Percentiles rank a stretch among this genome's conserved stretches.
Conservation (phyloP, 2,888 invertebrate species). For the Galeruca laticollis region DNA sequence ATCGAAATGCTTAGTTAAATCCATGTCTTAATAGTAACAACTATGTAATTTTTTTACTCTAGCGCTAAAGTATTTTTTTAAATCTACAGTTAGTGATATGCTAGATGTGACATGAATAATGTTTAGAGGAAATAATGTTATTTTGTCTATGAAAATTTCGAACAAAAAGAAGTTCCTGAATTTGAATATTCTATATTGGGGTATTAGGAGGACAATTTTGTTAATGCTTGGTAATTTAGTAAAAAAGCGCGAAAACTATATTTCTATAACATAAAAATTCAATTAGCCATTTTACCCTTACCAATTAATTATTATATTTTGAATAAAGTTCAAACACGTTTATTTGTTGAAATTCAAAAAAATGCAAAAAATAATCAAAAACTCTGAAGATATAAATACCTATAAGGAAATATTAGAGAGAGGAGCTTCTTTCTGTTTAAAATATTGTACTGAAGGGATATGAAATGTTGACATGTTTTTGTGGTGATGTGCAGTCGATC, state of each 20-base stretch:
- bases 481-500: slow-evolving; percentile 27
- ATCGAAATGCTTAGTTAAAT: slow-evolving; percentile 30
- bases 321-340: background rate
- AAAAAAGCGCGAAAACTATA: no score
- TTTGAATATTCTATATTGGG: background rate
- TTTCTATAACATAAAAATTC: no score
- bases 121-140: slow-evolving; percentile 35
- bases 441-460: slow-evolving; percentile 34
- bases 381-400: background rate
- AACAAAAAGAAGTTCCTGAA: slow-evolving; percentile 27
- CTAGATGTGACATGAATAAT: slow-evolving; percentile 62
- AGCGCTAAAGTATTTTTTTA: slow-evolving; percentile 45
- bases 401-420: background rate
- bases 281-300: no score
- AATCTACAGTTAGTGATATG: slow-evolving; percentile 61
- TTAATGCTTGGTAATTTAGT: no score
- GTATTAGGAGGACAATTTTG: no score
- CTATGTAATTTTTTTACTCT: slow-evolving; percentile 45
- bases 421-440: slow-evolving; percentile 23
- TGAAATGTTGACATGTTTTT: slow-evolving; percentile 26
- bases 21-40: slow-evolving; percentile 36
- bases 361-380: background rate
- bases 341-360: background rate
- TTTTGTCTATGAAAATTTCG: slow-evolving; percentile 19
- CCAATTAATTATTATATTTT: no score